These are phyloP conservation scores for Xanthorhoe designata DNA, from an alignment of 2,888 invertebrate genomes.

Conservation along the genomic window DNA sequence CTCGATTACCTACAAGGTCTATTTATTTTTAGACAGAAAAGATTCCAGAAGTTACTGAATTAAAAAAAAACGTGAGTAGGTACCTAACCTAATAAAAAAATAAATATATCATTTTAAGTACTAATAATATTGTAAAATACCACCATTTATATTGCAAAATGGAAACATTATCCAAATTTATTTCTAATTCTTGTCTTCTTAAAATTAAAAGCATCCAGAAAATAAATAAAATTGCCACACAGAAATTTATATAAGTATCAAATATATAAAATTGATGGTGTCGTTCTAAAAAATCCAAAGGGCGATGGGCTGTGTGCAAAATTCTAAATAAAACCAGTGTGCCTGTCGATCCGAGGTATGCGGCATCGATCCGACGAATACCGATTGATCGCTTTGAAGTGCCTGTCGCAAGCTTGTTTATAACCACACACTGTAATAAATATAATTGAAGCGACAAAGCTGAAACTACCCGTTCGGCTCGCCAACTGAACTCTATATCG, in stretches of 20 bases:
- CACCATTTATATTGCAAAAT: neutral
- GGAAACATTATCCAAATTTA: neutral
- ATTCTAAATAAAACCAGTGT: constrained; percentile 40
- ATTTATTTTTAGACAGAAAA: neutral
- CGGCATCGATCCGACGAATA: constrained; percentile 60
- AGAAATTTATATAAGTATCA: no score
- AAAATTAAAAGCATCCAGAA: no score
- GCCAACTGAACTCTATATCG: constrained; percentile 79
- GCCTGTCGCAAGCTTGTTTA: constrained; percentile 74
- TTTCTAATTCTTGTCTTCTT: neutral
- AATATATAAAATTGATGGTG: neutral
- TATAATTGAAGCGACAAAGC: constrained; percentile 81
- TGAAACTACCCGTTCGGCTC: constrained; percentile 61
- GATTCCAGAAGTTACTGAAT: neutral
- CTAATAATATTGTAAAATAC: neutral
- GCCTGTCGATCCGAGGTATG: constrained; percentile 48
- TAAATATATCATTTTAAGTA: neutral
- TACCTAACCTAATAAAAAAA: neutral
- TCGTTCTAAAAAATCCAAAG: constrained; percentile 38
- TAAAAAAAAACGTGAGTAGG: no score
- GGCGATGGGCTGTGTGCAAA: constrained; percentile 46
- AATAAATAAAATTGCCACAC: no score
- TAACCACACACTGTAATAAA: constrained; percentile 81
- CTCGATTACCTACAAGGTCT: neutral
- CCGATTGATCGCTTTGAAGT: constrained; percentile 83